These are phyloP conservation scores for Vespertilio murinus DNA, from an alignment of 2,797 vertebrate genomes.

Conservation along the genomic window DNA sequence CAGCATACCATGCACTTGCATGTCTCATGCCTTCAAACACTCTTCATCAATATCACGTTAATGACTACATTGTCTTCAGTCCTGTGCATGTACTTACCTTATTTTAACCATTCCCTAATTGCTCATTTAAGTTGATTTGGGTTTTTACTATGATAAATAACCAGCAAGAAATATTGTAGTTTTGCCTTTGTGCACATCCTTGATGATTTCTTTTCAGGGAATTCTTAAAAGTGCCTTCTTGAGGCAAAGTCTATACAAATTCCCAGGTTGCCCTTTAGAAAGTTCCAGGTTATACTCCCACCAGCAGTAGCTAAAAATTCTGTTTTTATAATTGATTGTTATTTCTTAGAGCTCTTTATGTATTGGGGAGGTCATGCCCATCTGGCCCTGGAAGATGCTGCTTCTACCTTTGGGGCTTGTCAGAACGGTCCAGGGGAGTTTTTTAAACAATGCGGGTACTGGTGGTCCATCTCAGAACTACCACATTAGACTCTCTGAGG, in stretches of 20 bases:
- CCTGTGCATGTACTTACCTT: neutral
- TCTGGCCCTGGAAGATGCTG: neutral
- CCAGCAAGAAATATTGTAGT: neutral
- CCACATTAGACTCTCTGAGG: neutral
- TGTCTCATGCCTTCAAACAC: neutral
- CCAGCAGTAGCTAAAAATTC: neutral
- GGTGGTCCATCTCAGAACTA: neutral
- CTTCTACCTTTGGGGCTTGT: neutral
- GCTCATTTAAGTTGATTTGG: slow-evolving; percentile 1
- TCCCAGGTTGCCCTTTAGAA: slow-evolving; percentile 1
- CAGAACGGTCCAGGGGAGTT: neutral
- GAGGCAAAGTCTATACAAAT: neutral
- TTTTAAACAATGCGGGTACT: neutral
- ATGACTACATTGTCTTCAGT: neutral
- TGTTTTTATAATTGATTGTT: neutral
- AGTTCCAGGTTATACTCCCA: neutral
- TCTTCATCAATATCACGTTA: neutral
- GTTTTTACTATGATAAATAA: slow-evolving; percentile 30
- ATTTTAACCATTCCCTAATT: neutral
- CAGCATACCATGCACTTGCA: neutral
- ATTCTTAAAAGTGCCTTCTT: slow-evolving; percentile 16
- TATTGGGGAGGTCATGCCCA: neutral
- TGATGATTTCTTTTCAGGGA: neutral
- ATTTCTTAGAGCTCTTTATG: slow-evolving; percentile 5
- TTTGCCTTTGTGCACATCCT: neutral